Base-by-base conservation (phyloP, 2,113 vertebrate genomes). In the Indicator indicator region DNA sequence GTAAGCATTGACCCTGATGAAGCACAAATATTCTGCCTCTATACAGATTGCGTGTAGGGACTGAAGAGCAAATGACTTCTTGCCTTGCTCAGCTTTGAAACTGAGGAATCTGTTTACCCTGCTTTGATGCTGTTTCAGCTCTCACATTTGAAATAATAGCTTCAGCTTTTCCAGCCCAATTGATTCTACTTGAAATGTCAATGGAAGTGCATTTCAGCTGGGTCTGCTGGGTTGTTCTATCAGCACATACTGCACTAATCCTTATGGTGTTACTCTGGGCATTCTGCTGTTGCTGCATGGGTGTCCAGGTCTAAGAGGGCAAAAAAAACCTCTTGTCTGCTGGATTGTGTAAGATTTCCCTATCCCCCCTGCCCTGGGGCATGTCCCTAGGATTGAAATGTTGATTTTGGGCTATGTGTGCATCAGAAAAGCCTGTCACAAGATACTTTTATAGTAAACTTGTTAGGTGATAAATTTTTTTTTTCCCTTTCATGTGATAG, bases 181-280 rank as follows among this genome's bases (percentile, higher is more conserved):
- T 84, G 77, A 50, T 76, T 89, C 70, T 65, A 19, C 63, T 89
- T 90, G 81, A 78, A 92, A 75, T 86, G 58, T 72, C 59, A 44
- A 4, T 56, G 50, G 20, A 72, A 76, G 50, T 62, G 46, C 55
- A 67, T 90, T 91, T 84, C 65, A 67, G 0, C 54, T 88, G 68
- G 28, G 38, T 82, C 77, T 36, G 18, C 54, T 27, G 62, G 54
- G 54, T 44, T 60, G 69, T 84, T 78, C 59, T 58, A 4, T 86
- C 55, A 69, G 90, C 86, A 54, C 7, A 18, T 48, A 16, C 32
- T 81, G 48, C 11, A 13, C 59, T 89, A 76, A 90, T 82, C 81
- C 82, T 74, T 7, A 36, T 40, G 36, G 16, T 55, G 9, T 44
- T 65, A 13, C 60, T 86, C 33, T 56, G 55, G 38, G 54, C 5